phyloP scores from a whole-genome alignment of 2,888 invertebrate genomes.

The Drosophila neoperkinsi region DNA sequence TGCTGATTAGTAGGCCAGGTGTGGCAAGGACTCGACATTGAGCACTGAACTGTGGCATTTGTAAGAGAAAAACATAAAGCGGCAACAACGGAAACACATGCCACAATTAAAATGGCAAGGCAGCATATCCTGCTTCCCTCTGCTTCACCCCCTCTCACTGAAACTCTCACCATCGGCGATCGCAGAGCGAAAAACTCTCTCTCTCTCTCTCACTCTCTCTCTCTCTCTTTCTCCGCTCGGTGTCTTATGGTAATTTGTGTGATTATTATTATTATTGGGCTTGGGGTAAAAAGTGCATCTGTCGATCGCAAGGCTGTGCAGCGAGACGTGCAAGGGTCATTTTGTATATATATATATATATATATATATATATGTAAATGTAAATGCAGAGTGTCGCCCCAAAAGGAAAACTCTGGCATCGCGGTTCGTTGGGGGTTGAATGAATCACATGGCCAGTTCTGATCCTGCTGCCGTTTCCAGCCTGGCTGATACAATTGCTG shows the following conservation, averaged over 20 bases:
- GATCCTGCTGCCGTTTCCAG: conserved; percentile 20
- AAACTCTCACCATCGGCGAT: conserved; percentile 19
- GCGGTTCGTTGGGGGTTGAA: conserved; percentile 33
- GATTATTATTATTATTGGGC: conserved; percentile 51
- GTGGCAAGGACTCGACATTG: conserved; percentile 33
- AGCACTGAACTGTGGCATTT: conserved; percentile 22
- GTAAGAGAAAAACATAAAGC: conserved; percentile 13
- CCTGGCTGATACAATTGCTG: conserved; percentile 21
- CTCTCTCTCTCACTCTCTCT: not conserved
- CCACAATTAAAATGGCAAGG: conserved; percentile 68
- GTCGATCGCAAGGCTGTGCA: conserved; percentile 60
- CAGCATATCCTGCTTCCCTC: conserved; percentile 29
- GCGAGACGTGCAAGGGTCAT: conserved; percentile 68
- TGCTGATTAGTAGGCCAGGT: conserved; percentile 69
- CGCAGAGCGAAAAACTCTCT: not conserved
- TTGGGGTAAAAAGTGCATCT: conserved; percentile 70
- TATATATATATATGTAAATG: conserved; percentile 1
- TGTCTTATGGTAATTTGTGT: conserved; percentile 80
- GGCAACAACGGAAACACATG: conserved; percentile 61
- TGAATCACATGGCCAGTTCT: conserved; percentile 36
- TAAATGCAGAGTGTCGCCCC: conserved; percentile 1
- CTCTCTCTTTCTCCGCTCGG: conserved; percentile 12
- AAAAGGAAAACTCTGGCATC: not conserved
- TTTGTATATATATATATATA: conserved; percentile 37
- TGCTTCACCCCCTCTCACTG: not conserved